These are phyloP conservation scores for Boleophthalmus pectinirostris DNA, from an alignment of 2,113 vertebrate genomes.

Conservation along the genomic window DNA sequence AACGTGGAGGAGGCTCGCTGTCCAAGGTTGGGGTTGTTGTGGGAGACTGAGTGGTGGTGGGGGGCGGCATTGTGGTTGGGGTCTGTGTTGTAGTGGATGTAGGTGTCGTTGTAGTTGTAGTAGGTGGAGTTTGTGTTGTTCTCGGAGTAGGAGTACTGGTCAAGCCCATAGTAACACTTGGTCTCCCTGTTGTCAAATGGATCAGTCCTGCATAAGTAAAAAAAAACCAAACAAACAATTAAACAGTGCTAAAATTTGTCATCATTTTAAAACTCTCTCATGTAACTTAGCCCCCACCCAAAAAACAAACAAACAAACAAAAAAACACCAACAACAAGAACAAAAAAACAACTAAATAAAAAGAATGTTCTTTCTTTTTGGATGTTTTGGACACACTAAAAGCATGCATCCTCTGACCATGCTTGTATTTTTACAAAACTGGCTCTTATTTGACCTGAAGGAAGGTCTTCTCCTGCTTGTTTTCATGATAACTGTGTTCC, in stretches of 20 bases:
- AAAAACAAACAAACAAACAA: too few relatives aligned
- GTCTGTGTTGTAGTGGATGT: conserved; percentile 13
- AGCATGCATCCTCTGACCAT: neutral
- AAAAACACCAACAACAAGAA: too few relatives aligned
- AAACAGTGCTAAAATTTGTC: neutral
- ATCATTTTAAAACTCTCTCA: neutral
- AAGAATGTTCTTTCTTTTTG: too few relatives aligned
- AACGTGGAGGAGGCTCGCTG: conserved; percentile 26
- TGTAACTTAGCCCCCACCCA: too few relatives aligned
- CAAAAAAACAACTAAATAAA: too few relatives aligned
- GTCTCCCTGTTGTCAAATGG: conserved; percentile 61
- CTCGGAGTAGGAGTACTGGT: conserved; percentile 1
- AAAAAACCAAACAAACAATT: neutral
- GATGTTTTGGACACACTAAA: too few relatives aligned
- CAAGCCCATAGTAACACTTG: conserved; percentile 2
- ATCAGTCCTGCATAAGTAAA: conserved; percentile 57
- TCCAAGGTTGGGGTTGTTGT: conserved; percentile 12
- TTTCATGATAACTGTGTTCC: too few relatives aligned
- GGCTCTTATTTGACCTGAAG: too few relatives aligned
- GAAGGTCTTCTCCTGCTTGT: too few relatives aligned
- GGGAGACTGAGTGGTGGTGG: conserved; percentile 5
- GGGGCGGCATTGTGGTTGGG: neutral
- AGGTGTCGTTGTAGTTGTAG: neutral
- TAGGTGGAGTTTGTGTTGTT: conserved; percentile 28
- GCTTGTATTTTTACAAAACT: too few relatives aligned